phyloP scores from a whole-genome alignment of 2,113 vertebrate genomes.

The Lophotis ruficrista region DNA sequence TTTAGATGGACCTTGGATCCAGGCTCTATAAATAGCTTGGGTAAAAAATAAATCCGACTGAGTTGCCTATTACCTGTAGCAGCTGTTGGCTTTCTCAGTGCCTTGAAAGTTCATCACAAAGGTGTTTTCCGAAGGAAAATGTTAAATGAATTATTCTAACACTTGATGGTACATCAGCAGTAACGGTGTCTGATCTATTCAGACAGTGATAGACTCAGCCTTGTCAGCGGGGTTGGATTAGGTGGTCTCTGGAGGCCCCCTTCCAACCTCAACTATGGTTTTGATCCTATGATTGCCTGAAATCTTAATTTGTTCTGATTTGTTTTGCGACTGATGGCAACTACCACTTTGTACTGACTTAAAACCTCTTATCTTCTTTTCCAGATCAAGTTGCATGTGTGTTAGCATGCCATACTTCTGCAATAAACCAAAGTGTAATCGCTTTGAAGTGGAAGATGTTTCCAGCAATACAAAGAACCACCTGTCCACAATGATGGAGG shows the following conservation, averaged over 20 bases:
- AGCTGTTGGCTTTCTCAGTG: conserved; percentile 12
- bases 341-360: background rate
- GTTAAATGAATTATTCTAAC: background rate
- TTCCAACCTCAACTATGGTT: background rate
- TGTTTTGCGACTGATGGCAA: background rate
- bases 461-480: background rate
- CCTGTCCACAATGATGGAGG: background rate
- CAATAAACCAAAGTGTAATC: background rate
- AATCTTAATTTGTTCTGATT: background rate
- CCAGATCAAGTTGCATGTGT: background rate
- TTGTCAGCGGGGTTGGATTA: background rate
- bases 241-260: background rate
- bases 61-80: background rate
- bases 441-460: background rate
- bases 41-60: background rate
- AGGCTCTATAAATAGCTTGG: background rate
- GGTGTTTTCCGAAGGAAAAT: background rate
- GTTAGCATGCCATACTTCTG: background rate
- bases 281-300: background rate
- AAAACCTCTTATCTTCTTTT: background rate
- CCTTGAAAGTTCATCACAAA: background rate
- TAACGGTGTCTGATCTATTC: background rate
- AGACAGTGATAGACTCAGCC: background rate
- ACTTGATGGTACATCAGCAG: background rate
- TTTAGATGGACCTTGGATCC: background rate